Conservation (phyloP, 2,888 invertebrate genomes). For the Agrotis puta region DNA sequence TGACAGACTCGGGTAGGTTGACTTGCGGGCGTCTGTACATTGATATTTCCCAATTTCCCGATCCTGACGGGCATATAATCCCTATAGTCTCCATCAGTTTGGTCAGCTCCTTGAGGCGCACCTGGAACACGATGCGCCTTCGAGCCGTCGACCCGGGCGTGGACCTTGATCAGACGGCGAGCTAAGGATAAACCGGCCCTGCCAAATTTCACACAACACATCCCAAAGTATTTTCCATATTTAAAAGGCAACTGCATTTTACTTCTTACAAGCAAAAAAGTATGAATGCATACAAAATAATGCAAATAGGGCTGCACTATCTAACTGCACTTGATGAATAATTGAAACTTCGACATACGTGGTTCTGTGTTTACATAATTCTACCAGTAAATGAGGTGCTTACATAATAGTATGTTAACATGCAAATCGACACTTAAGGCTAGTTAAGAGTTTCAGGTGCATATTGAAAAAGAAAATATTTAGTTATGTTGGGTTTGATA, state of each 20-base stretch:
- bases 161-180: no score
- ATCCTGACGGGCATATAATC: no score
- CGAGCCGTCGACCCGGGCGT: no score
- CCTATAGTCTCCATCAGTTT: no score
- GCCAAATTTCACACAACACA: background rate
- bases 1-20: no score
- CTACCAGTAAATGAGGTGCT: slow-evolving; percentile 26
- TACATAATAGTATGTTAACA: slow-evolving; percentile 42
- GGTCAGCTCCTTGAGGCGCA: no score
- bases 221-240: slow-evolving; percentile 13
- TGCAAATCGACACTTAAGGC: slow-evolving; percentile 49
- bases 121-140: no score
- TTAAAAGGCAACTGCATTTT: slow-evolving; percentile 14
- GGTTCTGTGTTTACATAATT: slow-evolving; percentile 54
- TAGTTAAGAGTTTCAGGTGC: slow-evolving; percentile 11
- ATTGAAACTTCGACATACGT: slow-evolving; percentile 56
- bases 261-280: slow-evolving; percentile 26
- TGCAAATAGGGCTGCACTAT: slow-evolving; percentile 46
- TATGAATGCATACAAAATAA: slow-evolving; percentile 57
- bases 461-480: background rate
- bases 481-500: background rate
- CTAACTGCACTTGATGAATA: slow-evolving; percentile 53
- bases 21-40: no score
- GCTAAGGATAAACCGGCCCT: no score
- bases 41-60: no score